phyloP scores from a whole-genome alignment of 2,888 invertebrate species.

The Epistrophella euchroma region DNA sequence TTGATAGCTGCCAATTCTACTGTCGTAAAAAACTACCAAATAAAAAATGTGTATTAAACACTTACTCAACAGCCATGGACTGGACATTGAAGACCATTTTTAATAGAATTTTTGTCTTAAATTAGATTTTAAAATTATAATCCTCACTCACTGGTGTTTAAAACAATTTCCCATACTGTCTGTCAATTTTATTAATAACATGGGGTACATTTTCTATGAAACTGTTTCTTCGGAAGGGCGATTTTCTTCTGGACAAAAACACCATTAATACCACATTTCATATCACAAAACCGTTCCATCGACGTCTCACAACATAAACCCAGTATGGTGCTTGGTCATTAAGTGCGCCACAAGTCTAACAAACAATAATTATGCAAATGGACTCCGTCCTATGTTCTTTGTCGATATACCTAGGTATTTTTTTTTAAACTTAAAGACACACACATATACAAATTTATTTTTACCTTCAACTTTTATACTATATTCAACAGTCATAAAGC shows the following conservation, averaged over 20 bases:
- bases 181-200: slow-evolving; percentile 49
- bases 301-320: slow-evolving; percentile 75
- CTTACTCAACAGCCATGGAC: too few relatives aligned
- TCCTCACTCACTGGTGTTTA: slow-evolving; percentile 3
- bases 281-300: slow-evolving; percentile 65
- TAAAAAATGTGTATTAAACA: too few relatives aligned
- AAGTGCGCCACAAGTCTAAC: slow-evolving; percentile 75
- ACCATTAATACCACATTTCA: slow-evolving; percentile 42
- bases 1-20: too few relatives aligned
- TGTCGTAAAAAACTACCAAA: too few relatives aligned
- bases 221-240: slow-evolving; percentile 72
- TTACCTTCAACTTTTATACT: slow-evolving; percentile 64
- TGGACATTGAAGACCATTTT: not conserved
- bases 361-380: slow-evolving; percentile 76
- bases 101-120: slow-evolving; percentile 28
- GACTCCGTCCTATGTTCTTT: slow-evolving; percentile 38
- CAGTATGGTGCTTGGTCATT: slow-evolving; percentile 74
- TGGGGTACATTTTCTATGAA: slow-evolving; percentile 29
- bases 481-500: slow-evolving; percentile 68
- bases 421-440: not conserved
- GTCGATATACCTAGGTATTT: slow-evolving; percentile 27
- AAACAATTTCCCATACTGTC: slow-evolving; percentile 50
- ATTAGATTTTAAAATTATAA: not conserved
- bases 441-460: slow-evolving; percentile 1
- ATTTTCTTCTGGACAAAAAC: slow-evolving; percentile 21